These are phyloP conservation scores for Gonatopus flavifemur DNA, from an alignment of 1,140 invertebrate genomes.

Conservation along the genomic window DNA sequence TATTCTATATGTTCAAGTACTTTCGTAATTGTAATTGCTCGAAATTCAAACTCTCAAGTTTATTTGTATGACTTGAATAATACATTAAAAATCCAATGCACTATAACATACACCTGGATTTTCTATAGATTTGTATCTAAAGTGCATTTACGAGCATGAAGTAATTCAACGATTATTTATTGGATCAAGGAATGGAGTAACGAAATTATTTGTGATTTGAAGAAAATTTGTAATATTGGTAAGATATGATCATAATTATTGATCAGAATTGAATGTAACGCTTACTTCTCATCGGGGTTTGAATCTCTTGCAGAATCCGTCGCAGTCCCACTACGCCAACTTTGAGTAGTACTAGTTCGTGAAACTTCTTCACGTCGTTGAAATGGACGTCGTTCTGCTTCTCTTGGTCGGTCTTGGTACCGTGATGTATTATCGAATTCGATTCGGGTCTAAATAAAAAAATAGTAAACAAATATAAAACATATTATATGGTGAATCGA, in stretches of 20 bases:
- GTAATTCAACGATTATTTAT: too few relatives aligned
- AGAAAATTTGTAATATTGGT: too few relatives aligned
- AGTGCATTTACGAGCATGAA: too few relatives aligned
- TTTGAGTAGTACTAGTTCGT: constrained; percentile 12
- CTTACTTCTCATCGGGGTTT: constrained; percentile 15
- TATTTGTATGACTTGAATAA: too few relatives aligned
- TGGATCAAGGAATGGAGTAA: too few relatives aligned
- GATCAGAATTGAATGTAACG: not conserved
- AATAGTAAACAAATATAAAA: not conserved
- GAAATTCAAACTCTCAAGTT: too few relatives aligned
- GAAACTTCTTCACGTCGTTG: constrained; percentile 19
- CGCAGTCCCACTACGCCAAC: constrained; percentile 26
- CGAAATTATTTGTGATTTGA: too few relatives aligned
- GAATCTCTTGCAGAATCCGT: constrained; percentile 19
- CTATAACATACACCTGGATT: too few relatives aligned
- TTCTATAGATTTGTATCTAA: too few relatives aligned
- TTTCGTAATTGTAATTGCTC: too few relatives aligned
- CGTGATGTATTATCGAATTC: constrained; percentile 11
- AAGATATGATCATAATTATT: not conserved
- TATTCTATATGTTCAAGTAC: too few relatives aligned
- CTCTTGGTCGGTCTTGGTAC: constrained; percentile 16
- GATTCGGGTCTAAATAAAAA: constrained; percentile 7
- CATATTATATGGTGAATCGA: constrained; percentile 3
- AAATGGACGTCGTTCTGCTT: constrained; percentile 17
- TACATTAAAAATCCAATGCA: too few relatives aligned